Percentiles rank a stretch among this genome's conserved stretches.
These are phyloP conservation scores for Tromatobia lineatoria DNA, from an alignment of 2,888 invertebrate genomes.

Conservation along the genomic window DNA sequence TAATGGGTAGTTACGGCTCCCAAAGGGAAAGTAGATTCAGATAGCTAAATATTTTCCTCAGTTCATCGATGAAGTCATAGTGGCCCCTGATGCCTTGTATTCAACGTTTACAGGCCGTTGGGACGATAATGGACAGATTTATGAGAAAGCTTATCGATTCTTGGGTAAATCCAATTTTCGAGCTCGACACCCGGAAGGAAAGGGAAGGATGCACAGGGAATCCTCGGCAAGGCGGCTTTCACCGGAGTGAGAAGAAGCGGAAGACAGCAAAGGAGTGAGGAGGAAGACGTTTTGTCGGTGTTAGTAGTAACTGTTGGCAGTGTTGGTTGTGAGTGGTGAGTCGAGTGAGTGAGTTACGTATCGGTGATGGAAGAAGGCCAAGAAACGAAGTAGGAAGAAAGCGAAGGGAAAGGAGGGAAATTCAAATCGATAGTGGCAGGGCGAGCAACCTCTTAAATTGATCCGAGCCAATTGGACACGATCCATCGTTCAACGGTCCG, in stretches of 20 bases:
- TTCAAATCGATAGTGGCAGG: slow-evolving; percentile 72
- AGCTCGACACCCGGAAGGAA: slow-evolving; percentile 76
- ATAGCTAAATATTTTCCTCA: neutral
- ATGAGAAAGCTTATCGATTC: slow-evolving; percentile 82
- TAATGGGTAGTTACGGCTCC: neutral
- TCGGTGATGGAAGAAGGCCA: slow-evolving; percentile 68
- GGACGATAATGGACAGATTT: slow-evolving; percentile 82
- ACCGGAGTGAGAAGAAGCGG: slow-evolving; percentile 32
- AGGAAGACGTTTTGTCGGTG: slow-evolving; percentile 27
- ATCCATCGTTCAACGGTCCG: slow-evolving; percentile 71
- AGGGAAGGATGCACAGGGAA: slow-evolving; percentile 40
- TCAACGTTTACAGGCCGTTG: slow-evolving; percentile 56
- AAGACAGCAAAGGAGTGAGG: slow-evolving; percentile 15
- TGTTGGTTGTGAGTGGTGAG: slow-evolving; percentile 27
- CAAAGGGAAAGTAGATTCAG: neutral
- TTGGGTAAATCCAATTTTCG: slow-evolving; percentile 82
- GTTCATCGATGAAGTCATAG: slow-evolving; percentile 24
- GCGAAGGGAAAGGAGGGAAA: slow-evolving; percentile 57
- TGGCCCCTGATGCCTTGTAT: slow-evolving; percentile 3
- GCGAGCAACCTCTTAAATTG: slow-evolving; percentile 72
- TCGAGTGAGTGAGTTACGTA: slow-evolving; percentile 63
- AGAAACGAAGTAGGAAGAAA: slow-evolving; percentile 66
- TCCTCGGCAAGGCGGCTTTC: slow-evolving; percentile 34
- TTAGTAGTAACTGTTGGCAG: slow-evolving; percentile 17
- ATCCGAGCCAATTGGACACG: slow-evolving; percentile 74